phyloP scores from a whole-genome alignment of 2,113 vertebrate species.

The Lipotes vexillifer region DNA sequence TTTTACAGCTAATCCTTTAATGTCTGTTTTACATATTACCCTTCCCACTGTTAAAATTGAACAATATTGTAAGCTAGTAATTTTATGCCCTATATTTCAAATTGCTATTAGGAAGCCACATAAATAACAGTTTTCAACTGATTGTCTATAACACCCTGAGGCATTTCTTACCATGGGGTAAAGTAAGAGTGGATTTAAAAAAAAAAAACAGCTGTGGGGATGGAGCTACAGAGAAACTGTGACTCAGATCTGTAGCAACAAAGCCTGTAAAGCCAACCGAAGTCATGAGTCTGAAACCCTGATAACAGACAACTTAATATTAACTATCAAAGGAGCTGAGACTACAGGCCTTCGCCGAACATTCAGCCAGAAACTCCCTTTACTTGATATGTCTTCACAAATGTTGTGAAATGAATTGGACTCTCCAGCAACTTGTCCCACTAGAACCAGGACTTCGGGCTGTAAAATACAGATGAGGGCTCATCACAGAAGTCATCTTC shows the following conservation, averaged over 20 bases:
- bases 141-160: slow-evolving; percentile 39
- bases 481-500: not conserved
- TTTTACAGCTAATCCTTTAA: slow-evolving; percentile 76
- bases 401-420: not conserved
- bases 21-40: slow-evolving; percentile 68
- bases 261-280: not conserved
- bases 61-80: slow-evolving; percentile 55
- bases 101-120: slow-evolving; percentile 61
- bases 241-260: not conserved
- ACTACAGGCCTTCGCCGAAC: not conserved
- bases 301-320: accelerated
- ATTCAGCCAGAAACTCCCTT: not conserved
- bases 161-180: slow-evolving; percentile 46
- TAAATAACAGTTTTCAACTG: slow-evolving; percentile 63
- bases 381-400: not conserved
- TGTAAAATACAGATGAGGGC: not conserved
- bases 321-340: not conserved
- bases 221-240: not conserved
- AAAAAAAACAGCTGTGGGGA: not conserved
- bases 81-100: slow-evolving; percentile 68
- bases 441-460: not conserved
- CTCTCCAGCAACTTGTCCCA: not conserved
- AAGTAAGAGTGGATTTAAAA: not conserved
- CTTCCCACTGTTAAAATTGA: slow-evolving; percentile 66
- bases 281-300: not conserved